A percentile compares a stretch with the other conserved stretches of the same genome.
Evolutionary conservation across 1,140 invertebrate species (phyloP).

Genomic region (Trissolcus basalis): DNA sequence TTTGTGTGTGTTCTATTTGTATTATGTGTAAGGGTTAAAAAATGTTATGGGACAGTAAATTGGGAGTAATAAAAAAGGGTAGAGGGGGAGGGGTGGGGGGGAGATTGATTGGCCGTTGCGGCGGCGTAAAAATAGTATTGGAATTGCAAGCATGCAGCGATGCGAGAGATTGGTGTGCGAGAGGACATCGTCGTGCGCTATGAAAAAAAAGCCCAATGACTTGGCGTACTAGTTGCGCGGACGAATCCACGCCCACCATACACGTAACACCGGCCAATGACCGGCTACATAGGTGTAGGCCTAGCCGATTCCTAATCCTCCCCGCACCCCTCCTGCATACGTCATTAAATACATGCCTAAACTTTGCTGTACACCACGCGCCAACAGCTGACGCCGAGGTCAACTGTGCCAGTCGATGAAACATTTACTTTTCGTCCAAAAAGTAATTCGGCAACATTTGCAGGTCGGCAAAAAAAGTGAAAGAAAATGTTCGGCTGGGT

Average conservation of each 20-base stretch:
- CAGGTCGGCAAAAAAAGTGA: no score
- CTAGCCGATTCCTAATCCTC: slow-evolving; percentile 47
- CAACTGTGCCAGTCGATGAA: slow-evolving; percentile 3
- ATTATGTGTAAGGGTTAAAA: no score
- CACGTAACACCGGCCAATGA: slow-evolving; percentile 71
- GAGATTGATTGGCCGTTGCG: no score
- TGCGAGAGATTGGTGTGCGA: slow-evolving; percentile 14
- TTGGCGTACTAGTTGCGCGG: slow-evolving; percentile 67
- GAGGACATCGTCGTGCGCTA: slow-evolving; percentile 23
- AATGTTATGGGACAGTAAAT: no score
- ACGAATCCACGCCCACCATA: slow-evolving; percentile 72
- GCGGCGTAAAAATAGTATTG: not conserved
- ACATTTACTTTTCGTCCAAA: no score
- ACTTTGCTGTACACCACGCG: slow-evolving; percentile 23
- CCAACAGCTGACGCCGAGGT: slow-evolving; percentile 44
- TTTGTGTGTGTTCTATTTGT: no score
- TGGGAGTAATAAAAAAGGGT: no score
- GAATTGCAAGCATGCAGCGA: slow-evolving; percentile 30
- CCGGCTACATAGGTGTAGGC: slow-evolving; percentile 67
- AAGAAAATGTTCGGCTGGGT: no score
- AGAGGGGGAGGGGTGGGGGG: no score
- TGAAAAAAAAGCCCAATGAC: slow-evolving; percentile 65
- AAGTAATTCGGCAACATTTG: no score
- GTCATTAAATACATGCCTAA: slow-evolving; percentile 45
- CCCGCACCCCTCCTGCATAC: slow-evolving; percentile 12